These are phyloP conservation scores for Falco peregrinus DNA, from an alignment of 2,797 vertebrate species.

Conservation along the genomic window DNA sequence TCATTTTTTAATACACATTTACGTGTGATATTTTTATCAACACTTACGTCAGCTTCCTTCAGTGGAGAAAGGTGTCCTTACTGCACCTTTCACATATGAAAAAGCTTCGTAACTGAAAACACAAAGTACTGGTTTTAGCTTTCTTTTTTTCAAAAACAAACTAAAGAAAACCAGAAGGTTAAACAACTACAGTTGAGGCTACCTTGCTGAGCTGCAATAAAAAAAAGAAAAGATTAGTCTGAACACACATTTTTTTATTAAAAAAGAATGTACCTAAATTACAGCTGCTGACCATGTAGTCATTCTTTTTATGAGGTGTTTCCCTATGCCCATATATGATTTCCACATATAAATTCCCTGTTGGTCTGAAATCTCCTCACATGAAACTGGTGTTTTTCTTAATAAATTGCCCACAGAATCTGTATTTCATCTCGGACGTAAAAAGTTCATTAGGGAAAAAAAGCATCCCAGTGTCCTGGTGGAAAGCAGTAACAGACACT, in stretches of 20 bases:
- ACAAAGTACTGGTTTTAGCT: not conserved
- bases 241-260: conserved; percentile 15
- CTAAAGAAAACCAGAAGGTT: not conserved
- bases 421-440: not conserved
- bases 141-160: not conserved
- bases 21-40: not conserved
- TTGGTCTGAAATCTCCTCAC: conserved; percentile 15
- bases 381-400: conserved; percentile 19
- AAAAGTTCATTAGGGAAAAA: conserved; percentile 39
- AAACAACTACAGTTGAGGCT: not conserved
- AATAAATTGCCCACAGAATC: conserved; percentile 22
- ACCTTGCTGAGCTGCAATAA: conserved; percentile 11
- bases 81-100: not conserved
- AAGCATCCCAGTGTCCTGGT: not conserved
- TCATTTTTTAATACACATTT: not conserved
- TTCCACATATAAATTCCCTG: conserved; percentile 51
- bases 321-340: conserved; percentile 21
- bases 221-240: not conserved
- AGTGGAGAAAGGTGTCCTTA: not conserved
- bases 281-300: conserved; percentile 33
- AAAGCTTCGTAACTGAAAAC: not conserved
- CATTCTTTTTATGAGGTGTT: conserved; percentile 62
- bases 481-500: conserved; percentile 3
- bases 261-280: conserved; percentile 46
- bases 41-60: not conserved